Evolutionary conservation across 2,888 invertebrate species (phyloP).

Genomic region (Agrotis puta): DNA sequence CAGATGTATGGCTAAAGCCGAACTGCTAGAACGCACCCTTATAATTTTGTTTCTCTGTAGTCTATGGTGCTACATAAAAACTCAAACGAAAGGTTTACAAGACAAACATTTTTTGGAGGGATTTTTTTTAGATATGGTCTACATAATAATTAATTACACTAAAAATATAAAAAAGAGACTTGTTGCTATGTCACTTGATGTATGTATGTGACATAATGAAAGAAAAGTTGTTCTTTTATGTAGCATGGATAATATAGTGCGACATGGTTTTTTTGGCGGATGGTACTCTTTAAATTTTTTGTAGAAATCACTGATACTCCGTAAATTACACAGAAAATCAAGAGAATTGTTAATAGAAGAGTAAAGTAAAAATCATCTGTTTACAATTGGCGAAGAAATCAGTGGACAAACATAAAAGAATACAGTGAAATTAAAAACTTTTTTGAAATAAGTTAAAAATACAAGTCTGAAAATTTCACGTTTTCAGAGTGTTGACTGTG

Average conservation of each 20-base stretch:
- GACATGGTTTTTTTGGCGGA: neutral
- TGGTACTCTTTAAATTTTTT: no score
- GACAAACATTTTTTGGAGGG: neutral
- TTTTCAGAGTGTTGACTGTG: no score
- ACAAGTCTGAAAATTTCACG: no score
- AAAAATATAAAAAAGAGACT: neutral
- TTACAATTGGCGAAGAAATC: no score
- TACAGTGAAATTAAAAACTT: no score
- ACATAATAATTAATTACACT: neutral
- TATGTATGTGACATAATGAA: neutral
- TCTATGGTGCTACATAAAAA: neutral
- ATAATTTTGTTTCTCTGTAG: slow-evolving; percentile 1
- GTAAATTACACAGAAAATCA: no score
- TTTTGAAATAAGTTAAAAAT: no score
- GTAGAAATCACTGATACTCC: no score
- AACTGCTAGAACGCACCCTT: neutral
- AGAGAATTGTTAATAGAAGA: no score
- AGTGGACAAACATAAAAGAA: no score
- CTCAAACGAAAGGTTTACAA: neutral
- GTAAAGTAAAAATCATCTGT: no score
- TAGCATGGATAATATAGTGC: neutral
- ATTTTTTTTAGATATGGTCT: neutral
- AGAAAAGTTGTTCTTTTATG: neutral
- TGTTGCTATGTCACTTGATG: neutral
- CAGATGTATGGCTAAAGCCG: no score